phyloP scores from a whole-genome alignment of 2,113 vertebrate genomes.

The Telmatochromis bifrenatus region DNA sequence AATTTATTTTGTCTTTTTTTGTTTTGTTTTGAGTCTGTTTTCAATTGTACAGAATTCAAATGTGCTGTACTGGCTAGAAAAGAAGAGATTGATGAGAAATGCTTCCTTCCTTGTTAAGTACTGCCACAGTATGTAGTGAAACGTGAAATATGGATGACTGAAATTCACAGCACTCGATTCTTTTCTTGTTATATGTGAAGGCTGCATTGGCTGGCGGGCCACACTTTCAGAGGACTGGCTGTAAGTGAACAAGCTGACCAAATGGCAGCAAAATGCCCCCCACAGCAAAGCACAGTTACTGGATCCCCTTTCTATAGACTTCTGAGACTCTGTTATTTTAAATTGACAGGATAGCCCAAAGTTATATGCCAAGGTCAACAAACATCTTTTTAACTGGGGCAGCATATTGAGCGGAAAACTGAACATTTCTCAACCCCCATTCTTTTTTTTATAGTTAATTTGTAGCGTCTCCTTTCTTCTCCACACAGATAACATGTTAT shows the following conservation, averaged over 20 bases:
- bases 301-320: background rate
- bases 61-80: background rate
- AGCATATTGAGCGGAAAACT: background rate
- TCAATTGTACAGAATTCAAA: background rate
- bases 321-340: background rate
- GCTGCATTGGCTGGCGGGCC: background rate
- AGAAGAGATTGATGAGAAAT: background rate
- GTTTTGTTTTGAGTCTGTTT: background rate
- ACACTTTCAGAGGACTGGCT: background rate
- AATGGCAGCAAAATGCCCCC: background rate
- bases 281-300: background rate
- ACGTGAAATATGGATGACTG: background rate
- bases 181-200: background rate
- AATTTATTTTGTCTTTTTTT: background rate
- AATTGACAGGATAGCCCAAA: background rate
- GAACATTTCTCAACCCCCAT: fast-evolving
- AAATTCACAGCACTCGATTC: background rate
- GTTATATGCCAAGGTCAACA: background rate
- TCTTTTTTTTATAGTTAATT: background rate
- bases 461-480: background rate
- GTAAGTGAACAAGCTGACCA: background rate
- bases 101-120: background rate
- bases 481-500: background rate
- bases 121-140: background rate
- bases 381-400: background rate